Base-by-base conservation (phyloP, 1,140 invertebrate species). In the Bombus consobrinus region DNA sequence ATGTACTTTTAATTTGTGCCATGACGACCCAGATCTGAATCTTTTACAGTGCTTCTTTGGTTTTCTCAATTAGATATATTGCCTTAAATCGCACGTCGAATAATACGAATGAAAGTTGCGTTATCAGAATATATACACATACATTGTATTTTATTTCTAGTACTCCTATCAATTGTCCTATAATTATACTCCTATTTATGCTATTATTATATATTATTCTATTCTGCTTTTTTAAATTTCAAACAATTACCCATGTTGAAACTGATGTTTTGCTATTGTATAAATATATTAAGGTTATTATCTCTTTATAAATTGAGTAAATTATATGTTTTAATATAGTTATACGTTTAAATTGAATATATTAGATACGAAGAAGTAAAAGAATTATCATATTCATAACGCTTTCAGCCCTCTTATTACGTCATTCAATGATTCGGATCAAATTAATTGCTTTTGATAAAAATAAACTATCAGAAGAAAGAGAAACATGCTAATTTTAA, bases 11-110 rank as follows among this genome's bases (percentile, higher is more conserved):
- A 75, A 75, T 75, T 75, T 22, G 43, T 34, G 43, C 18, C 73
- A 75, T 34, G 18, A 75, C 41, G 73, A 75, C 43, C 73, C 43
- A 75, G n/a, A 53, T 75, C 28, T 32, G 18, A 25, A 74, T 34
- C 4, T 74, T 32, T 47, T 13, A 43, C 15, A 10, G 8, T n/a
- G 18, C 18, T 43, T 22, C 9, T 74, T 74, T 41, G 41, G 13
- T 34, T 5, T 34, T 32, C 18, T 47, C 28, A 3, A 3, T 34
- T 22, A 13, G 22, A 8, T 53, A 32, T 25, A 74, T 0, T 3
- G 12, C 4, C 4, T 0, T n/a, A 13, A 28, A 6, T 43, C 18
- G 10, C 4, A 4, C 28, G 15, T 18, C 25, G 18, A 37, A 68
- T 1, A 8, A 69, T 69, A 39, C 28, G n/a, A 64, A 12, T 59